Evolutionary conservation across 2,113 vertebrate genomes (phyloP), one percentile per base, ranked within the genome.

Genomic region (Plecturocebus donacophilus): DNA sequence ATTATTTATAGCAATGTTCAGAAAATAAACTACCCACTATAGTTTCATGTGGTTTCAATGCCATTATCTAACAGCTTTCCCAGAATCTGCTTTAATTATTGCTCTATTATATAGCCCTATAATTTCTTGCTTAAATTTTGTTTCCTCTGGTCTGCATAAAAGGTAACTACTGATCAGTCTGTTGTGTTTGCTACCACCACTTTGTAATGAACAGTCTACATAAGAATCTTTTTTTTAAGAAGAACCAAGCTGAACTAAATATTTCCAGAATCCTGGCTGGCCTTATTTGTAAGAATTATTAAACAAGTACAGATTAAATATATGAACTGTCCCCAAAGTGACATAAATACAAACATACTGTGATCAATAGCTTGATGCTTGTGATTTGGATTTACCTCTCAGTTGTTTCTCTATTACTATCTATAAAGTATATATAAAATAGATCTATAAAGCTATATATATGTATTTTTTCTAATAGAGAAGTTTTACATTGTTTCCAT

Each of bases 401-500:
- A 38, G n/a, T 45, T 94, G 20, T 87, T 94, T 92, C 45, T 96
- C 12, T 92, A 71, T 76, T 71, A 76, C 30, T 58, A 45, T 75
- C 56, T 93, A 11, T 42, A n/a, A n/a, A n/a, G n/a, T n/a, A n/a
- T n/a, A n/a, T n/a, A n/a, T n/a, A n/a, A n/a, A n/a, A n/a, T n/a
- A n/a, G n/a, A n/a, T n/a, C n/a, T 84, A 90, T 52, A 75, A 64
- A 91, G n/a, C 8, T 85, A 16, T 38, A 38, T 52, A 87, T 49
- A 38, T 64, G 70, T 17, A 13, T 58, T 40, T 71, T 87, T 58
- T 66, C 19, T 80, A 96, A n/a, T 70, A 81, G n/a, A 89, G n/a
- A 77, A 86, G 70, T 45, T 95, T 90, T 86, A 85, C 27, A 64
- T 90, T 90, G 82, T 92, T 82, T 90, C 58, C 77, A 95, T 21